Percentiles rank a stretch among this genome's conserved stretches.
These are phyloP conservation scores for Poliocrania exsul DNA, from an alignment of 2,797 vertebrate species.

Conservation along the genomic window DNA sequence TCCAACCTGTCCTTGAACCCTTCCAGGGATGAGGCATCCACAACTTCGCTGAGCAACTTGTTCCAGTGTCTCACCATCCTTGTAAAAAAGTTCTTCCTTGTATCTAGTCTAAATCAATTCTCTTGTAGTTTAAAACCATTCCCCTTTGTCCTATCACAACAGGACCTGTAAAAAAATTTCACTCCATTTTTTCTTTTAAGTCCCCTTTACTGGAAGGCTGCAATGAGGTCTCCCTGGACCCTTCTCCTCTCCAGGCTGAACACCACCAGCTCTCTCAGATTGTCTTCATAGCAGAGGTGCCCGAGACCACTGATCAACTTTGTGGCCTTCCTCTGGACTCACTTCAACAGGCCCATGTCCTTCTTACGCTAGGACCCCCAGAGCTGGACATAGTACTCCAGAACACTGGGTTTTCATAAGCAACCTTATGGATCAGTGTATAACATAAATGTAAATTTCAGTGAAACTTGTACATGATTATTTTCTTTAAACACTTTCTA, in stretches of 20 bases:
- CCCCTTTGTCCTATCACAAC: neutral
- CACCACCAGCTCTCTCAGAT: neutral
- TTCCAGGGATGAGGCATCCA: neutral
- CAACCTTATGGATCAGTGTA: neutral
- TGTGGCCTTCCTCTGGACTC: rapidly evolving
- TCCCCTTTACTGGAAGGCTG: neutral
- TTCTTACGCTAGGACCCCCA: rapidly evolving
- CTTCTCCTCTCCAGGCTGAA: neutral
- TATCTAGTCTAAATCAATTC: neutral
- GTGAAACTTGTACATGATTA: neutral
- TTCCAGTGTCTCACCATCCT: neutral
- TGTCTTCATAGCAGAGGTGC: neutral
- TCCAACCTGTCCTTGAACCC: neutral
- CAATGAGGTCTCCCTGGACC: neutral
- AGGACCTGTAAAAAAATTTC: neutral
- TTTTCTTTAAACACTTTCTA: neutral
- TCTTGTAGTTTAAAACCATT: neutral
- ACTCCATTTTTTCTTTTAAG: neutral
- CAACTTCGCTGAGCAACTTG: neutral
- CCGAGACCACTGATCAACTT: neutral
- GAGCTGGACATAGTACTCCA: neutral
- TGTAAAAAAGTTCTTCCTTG: neutral
- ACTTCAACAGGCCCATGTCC: neutral
- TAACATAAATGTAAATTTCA: neutral
- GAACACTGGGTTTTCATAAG: neutral